Evolutionary conservation across 2,888 invertebrate species (phyloP), one percentile per base, ranked within the genome.

Genomic region (Cheiracanthium punctorium): DNA sequence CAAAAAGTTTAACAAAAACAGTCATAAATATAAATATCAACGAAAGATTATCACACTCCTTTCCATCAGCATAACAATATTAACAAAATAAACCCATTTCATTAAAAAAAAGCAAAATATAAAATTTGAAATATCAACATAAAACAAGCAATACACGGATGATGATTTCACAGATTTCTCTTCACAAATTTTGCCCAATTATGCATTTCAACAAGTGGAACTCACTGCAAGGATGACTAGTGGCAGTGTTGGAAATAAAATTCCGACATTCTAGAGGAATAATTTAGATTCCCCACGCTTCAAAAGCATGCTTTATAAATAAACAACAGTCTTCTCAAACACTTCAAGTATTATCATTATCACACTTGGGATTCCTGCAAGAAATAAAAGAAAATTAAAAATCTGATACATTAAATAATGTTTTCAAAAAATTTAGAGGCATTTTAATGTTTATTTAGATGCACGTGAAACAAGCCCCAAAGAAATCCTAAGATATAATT

Each of bases 81-180:
- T 29, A 58, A 80, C 29, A 37, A 64, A 80, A 80, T 65, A 72
- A 65, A 76, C 17, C 43, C 64, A 72, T 41, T 52, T 70, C 20
- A 33, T 28, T 65, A 20, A 32, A 32, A 70, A 77, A 52, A 77
- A 52, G 64, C 29, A 71, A 80, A 37, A 20, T 32, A 79, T 37
- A 52, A 32, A 74, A 75, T 75, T n/a, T 74, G 33, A 41, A 58
- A 24, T 17, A 69, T 69, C 33, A 69, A 69, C 69, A 69, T 33
- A 69, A 69, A 69, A 69, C 69, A 37, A 69, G 33, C 24, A 29
- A 58, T 24, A 37, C 65, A 77, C 84, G 79, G 84, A 85, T 85
- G 84, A 85, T 85, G 84, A 85, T 85, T 79, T 85, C 84, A 85
- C 84, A 74, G 73, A 79, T 74, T 32, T 67, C 64, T 82, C 73